Percentiles rank a stretch among this genome's conserved stretches.
Evolutionary conservation across 1,140 invertebrate species (phyloP).

Genomic region (Drosophila mayri): DNA sequence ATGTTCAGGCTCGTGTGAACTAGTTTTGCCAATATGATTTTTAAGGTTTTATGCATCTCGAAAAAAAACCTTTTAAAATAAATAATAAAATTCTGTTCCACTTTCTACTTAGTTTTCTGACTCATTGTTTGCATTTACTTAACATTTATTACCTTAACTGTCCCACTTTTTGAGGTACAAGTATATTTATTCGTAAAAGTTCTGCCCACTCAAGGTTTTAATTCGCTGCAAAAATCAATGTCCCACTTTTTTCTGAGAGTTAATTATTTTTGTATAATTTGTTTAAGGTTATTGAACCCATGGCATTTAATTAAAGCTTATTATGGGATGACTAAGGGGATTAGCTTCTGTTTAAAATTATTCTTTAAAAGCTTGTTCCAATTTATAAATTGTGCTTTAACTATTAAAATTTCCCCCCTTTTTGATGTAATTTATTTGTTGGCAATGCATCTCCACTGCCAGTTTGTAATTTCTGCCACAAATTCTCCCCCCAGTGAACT

Average conservation of each 20-base stretch:
- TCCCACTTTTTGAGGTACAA: conserved; percentile 2
- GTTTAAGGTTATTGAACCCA: background rate
- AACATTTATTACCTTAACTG: conserved; percentile 8
- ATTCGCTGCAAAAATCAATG: conserved; percentile 17
- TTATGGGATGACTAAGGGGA: background rate
- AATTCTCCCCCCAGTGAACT: conserved; percentile 12
- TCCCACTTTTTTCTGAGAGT: background rate
- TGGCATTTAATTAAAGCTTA: background rate
- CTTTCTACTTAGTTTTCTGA: conserved; percentile 4
- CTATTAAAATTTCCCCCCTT: background rate
- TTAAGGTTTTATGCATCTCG: background rate
- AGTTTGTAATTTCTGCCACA: background rate
- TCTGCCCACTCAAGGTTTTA: conserved; percentile 17
- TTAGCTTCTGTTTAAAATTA: background rate
- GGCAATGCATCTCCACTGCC: conserved; percentile 6
- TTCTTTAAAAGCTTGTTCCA: background rate
- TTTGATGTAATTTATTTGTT: conserved; percentile 1
- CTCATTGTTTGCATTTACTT: conserved; percentile 9
- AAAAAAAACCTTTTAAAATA: background rate
- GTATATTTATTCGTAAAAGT: conserved; percentile 12
- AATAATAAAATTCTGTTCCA: conserved; percentile 1
- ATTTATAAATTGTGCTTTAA: background rate
- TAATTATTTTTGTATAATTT: background rate
- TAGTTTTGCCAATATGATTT: conserved; percentile 19
- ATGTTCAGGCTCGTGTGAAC: conserved; percentile 31